Evolutionary conservation across 2,888 invertebrate species (phyloP).

Genomic region (Parelbella ahira): DNA sequence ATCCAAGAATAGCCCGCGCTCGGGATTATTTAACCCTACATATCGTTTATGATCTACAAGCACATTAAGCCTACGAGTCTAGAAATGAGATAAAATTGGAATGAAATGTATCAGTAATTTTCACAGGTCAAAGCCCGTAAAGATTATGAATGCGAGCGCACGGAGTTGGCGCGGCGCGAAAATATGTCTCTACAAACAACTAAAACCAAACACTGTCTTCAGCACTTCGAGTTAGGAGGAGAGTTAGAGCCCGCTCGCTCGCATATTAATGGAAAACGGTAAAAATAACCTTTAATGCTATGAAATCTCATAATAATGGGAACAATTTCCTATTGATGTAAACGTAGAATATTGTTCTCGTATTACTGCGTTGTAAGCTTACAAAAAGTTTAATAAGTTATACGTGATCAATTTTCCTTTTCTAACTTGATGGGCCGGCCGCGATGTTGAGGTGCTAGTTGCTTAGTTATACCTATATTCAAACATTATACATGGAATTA

Average conservation of each 20-base stretch:
- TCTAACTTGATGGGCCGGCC: no score
- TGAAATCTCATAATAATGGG: conserved; percentile 11
- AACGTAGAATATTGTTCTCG: conserved; percentile 2
- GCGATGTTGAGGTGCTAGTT: no score
- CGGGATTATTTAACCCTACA: no score
- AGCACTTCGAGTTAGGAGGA: conserved; percentile 52
- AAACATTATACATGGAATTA: no score
- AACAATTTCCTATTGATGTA: conserved; percentile 16
- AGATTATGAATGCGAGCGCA: conserved; percentile 73
- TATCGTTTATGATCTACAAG: no score
- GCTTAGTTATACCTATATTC: no score
- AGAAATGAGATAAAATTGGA: no score
- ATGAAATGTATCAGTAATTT: conserved; percentile 61
- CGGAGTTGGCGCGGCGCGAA: conserved; percentile 59
- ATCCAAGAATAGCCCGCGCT: no score
- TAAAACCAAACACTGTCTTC: conserved; percentile 60
- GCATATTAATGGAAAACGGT: conserved; percentile 20
- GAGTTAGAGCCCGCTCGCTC: conserved; percentile 39
- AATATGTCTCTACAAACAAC: conserved; percentile 68
- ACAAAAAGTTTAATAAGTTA: conserved; percentile 17
- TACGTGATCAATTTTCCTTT: conserved; percentile 17
- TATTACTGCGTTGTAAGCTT: not conserved
- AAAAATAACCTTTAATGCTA: conserved; percentile 17
- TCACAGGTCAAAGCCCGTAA: conserved; percentile 60
- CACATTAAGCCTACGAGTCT: no score